phyloP scores from a whole-genome alignment of 2,888 invertebrate genomes.

The Ditylenchus weischeri region DNA sequence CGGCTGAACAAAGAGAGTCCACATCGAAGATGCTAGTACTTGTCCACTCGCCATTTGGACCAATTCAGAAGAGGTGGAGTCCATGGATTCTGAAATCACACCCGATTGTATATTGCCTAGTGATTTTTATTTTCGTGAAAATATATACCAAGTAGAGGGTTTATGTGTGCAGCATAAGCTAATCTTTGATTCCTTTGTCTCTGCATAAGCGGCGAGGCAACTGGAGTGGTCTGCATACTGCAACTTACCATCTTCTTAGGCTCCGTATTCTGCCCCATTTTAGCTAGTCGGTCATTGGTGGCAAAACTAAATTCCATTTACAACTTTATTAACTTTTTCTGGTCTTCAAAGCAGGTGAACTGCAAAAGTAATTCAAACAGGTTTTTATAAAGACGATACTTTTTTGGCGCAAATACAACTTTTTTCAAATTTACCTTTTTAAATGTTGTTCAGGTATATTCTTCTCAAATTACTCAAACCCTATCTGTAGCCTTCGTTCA shows the following conservation, averaged over 20 bases:
- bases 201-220: conserved; percentile 2
- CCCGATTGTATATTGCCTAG: not conserved
- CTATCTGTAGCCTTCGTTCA: no score
- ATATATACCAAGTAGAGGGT: not conserved
- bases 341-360: no score
- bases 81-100: conserved; percentile 28
- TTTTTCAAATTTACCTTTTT: no score
- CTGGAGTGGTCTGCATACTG: conserved; percentile 34
- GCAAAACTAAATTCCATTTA: conserved; percentile 27
- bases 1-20: conserved; percentile 49
- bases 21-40: conserved; percentile 40
- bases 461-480: no score
- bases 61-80: conserved; percentile 32
- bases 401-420: no score
- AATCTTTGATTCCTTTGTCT: not conserved
- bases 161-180: no score
- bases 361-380: no score
- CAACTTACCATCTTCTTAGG: conserved; percentile 36
- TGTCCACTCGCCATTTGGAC: conserved; percentile 23
- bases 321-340: no score
- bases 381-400: no score
- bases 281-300: conserved; percentile 40
- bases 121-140: not conserved
- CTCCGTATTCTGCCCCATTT: conserved; percentile 40
- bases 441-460: no score